A percentile compares a stretch with the other conserved stretches of the same genome.
Conservation (phyloP, 2,797 vertebrate species). For the Microhierax caerulescens region DNA sequence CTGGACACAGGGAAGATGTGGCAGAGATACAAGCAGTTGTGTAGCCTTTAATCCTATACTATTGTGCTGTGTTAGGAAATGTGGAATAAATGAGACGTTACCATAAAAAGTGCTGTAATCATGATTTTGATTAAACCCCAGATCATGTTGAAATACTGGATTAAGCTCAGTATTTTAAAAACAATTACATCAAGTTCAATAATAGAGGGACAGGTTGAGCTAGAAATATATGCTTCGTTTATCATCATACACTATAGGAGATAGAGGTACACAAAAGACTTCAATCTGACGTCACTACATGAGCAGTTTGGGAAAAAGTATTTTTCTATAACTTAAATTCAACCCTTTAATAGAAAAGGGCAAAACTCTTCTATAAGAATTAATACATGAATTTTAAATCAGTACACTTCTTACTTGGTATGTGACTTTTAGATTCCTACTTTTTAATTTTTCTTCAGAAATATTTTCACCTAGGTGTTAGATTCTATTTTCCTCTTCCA, state of each 20-base stretch:
- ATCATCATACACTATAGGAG: background rate
- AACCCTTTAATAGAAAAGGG: background rate
- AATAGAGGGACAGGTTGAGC: background rate
- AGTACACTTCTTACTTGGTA: background rate
- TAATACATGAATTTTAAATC: background rate
- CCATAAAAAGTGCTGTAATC: background rate
- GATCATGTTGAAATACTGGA: slow-evolving; percentile 16
- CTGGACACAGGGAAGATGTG: background rate
- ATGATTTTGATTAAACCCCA: slow-evolving; percentile 12
- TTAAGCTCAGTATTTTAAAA: slow-evolving; percentile 4
- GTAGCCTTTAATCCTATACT: background rate
- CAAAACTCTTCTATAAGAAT: background rate
- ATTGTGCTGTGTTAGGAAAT: background rate
- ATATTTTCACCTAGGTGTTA: background rate
- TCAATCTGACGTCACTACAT: background rate
- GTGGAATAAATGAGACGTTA: background rate
- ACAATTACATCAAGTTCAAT: background rate
- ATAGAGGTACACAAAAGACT: background rate
- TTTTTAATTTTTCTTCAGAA: background rate
- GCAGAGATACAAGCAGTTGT: background rate
- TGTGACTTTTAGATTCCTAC: background rate
- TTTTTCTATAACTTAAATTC: background rate
- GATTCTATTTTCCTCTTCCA: background rate
- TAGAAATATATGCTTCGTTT: slow-evolving; percentile 34
- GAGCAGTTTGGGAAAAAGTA: background rate